Conservation (phyloP, 2,113 vertebrate species). For the Tetraodon nigroviridis region DNA sequence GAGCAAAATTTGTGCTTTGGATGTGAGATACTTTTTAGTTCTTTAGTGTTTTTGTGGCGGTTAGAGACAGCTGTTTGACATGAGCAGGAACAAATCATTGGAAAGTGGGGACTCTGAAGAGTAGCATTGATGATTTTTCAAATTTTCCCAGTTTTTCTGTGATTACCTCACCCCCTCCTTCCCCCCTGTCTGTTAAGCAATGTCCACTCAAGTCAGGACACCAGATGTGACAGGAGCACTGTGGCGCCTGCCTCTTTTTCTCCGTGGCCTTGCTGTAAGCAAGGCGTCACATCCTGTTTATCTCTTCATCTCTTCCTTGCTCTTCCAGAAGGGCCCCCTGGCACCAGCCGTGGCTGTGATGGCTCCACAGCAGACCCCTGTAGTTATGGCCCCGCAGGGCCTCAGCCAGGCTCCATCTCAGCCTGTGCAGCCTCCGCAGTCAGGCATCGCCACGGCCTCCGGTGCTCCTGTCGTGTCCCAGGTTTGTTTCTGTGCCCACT, state of each 20-base stretch:
- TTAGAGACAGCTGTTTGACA: background rate
- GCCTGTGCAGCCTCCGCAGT: constrained; percentile 63
- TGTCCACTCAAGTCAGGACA: constrained; percentile 63
- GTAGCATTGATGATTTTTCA: constrained; percentile 23
- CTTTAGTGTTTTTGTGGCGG: background rate
- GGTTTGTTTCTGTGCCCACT: constrained; percentile 58
- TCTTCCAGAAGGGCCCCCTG: constrained; percentile 73
- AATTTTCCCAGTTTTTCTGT: constrained; percentile 32
- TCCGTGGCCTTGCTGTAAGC: constrained; percentile 75
- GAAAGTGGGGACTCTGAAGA: constrained; percentile 24
- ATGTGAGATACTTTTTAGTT: constrained; percentile 22
- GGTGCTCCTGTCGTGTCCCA: constrained; percentile 78
- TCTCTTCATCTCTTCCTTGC: constrained; percentile 68
- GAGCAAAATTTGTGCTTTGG: constrained; percentile 16
- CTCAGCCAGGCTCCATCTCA: constrained; percentile 58
- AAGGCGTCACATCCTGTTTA: constrained; percentile 74
- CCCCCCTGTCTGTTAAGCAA: constrained; percentile 57
- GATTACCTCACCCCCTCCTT: constrained; percentile 35
- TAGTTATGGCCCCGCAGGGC: constrained; percentile 62
- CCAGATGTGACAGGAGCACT: constrained; percentile 69
- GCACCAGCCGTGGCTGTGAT: constrained; percentile 68
- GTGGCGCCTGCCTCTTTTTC: constrained; percentile 66
- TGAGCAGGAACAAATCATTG: constrained; percentile 1
- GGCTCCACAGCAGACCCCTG: constrained; percentile 70
- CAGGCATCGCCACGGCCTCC: constrained; percentile 66